Base-by-base conservation (phyloP, 2,888 invertebrate genomes). In the Priocnemis perturbator region DNA sequence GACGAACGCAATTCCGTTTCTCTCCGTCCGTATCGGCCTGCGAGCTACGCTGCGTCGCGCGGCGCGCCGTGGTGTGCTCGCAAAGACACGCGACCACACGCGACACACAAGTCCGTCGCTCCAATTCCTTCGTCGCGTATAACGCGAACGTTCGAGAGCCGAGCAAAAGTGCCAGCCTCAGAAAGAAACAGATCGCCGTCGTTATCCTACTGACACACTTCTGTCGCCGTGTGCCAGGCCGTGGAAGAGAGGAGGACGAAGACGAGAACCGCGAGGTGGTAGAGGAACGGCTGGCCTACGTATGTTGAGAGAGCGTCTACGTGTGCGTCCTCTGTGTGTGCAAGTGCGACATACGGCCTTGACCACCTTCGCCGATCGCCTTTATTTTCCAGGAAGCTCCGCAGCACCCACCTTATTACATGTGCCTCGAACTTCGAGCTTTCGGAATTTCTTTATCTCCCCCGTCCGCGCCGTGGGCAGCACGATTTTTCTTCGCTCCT, bases 151-250 rank as follows among this genome's bases (percentile, higher is more conserved):
- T 37, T 37, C 61, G 70, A 71, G 61, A 71, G 61, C 65, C 71
- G 62, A 47, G 71, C 76, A 72, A 75, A 75, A 72, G 73, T 66
- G 76, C 67, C 69, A 50, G 62, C 50, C 59, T 73, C 50, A 19
- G 65, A 73, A 76, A 64, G 69, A 76, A 76, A 71, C 77, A 69
- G 68, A 76, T 74, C 68, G 69, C 65, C 70, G 66, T 68, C 60
- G 75, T 79, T 81, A 81, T 81, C 83, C 84, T 82, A 85, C 85
- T 85, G 84, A 84, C 83, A 84, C 82, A 83, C 81, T 82, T 83
- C 60, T 69, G 44, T 53, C 60, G 53, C 55, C 45, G 45, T 21
- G 55, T n/a, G 55, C 15, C 21, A 53, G 14, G 53, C 15, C 2
- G 19, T 4, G 14, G 23, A 53, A 11, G 53, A 20, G 30, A 21